Percentiles rank a stretch among this genome's conserved stretches.
Conservation (phyloP, 2,888 invertebrate species). For the Meghimatium bilineatum region DNA sequence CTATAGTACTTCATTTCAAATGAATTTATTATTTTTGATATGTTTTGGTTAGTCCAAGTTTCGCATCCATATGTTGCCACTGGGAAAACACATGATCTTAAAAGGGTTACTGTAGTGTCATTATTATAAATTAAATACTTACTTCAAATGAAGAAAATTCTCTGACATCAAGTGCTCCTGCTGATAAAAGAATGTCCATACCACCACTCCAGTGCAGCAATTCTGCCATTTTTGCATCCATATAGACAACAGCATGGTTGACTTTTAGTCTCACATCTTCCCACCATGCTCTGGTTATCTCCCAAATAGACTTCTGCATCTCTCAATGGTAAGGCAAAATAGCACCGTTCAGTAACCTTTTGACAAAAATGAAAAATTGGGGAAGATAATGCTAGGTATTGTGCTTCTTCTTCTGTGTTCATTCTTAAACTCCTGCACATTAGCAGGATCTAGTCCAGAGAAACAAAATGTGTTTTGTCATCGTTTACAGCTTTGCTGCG, state of each 20-base stretch:
- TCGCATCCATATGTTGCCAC: too few relatives aligned
- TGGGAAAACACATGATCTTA: too few relatives aligned
- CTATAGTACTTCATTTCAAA: too few relatives aligned
- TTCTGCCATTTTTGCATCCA: conserved; percentile 83
- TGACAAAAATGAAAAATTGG: background rate
- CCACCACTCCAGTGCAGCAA: conserved; percentile 86
- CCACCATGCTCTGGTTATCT: conserved; percentile 78
- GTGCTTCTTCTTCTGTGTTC: too few relatives aligned
- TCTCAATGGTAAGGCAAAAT: background rate
- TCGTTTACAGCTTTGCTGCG: too few relatives aligned
- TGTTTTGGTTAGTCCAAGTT: too few relatives aligned
- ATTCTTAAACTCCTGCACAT: too few relatives aligned
- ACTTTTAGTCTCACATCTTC: conserved; percentile 81
- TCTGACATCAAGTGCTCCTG: conserved; percentile 83
- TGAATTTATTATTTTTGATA: too few relatives aligned
- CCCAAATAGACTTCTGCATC: conserved; percentile 49
- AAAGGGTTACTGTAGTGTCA: background rate
- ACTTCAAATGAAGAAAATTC: conserved; percentile 83
- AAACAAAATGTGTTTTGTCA: too few relatives aligned
- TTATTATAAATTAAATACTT: conserved; percentile 34
- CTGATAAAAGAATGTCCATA: conserved; percentile 79
- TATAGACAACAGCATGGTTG: conserved; percentile 82
- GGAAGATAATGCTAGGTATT: background rate
- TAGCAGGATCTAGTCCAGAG: too few relatives aligned
- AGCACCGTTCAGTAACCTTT: background rate